Evolutionary conservation across 2,797 vertebrate species (phyloP), one percentile per base, ranked within the genome.

Genomic region (Gallinago solitaria): DNA sequence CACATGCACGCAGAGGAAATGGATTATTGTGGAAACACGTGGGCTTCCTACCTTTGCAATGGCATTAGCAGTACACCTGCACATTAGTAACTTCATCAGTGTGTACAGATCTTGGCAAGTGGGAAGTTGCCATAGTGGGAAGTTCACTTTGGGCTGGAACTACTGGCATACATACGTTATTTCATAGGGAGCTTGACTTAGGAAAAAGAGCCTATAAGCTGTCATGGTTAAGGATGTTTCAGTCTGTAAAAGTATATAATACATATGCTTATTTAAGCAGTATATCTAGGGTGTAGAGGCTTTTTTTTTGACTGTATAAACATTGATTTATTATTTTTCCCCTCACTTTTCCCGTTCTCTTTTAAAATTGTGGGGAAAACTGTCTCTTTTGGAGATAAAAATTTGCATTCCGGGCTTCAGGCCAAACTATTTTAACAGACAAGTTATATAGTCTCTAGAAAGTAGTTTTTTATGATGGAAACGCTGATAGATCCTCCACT

Each of bases 351-450:
- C 43, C 35, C 9, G 20, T 74, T 35, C 71, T 78, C 51, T 69
- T 87, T 68, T 87, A 91, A 97, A 97, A 79, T 83, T 95, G 74
- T 69, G 71, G 89, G 85, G 75, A 80, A 90, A 97, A 95, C 77
- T 96, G 79, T 92, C 76, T 96, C 81, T 96, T 97, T 92, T 94
- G 90, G 95, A 97, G 94, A 94, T 89, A 91, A 91, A 93, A 96
- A 98, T 98, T 97, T 98, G 96, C 97, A 97, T 98, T 98, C 97
- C 10, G 9, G 97, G 97, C 97, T 96, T 90, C 70, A 39, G 71
- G 97, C 97, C 98, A 98, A 93, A 64, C 85, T 96, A 73, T 97
- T 98, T 96, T 96, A 97, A 97, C 84, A 97, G 92, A 79, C 84
- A 95, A 97, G 90, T 96, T 97, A 96, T 69, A 79, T 90, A 91